Conservation (phyloP, 1,140 invertebrate species). For the Drosophila asahinai region DNA sequence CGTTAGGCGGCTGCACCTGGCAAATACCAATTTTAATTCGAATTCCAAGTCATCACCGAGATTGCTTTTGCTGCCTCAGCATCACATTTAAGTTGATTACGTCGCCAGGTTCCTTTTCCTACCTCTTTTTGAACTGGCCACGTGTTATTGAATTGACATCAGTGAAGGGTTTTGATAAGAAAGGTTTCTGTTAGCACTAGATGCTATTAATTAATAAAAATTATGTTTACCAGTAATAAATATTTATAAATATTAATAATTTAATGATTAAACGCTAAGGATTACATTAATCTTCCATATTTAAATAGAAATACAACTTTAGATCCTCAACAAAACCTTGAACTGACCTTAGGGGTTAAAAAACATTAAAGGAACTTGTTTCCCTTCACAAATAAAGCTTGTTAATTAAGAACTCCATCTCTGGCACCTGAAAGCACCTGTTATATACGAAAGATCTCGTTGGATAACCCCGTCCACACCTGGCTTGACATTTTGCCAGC, state of each 20-base stretch:
- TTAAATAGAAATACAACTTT: neutral
- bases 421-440: slow-evolving; percentile 43
- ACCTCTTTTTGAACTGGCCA: neutral
- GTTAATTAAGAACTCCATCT: neutral
- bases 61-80: slow-evolving; percentile 66
- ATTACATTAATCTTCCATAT: neutral
- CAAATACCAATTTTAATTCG: slow-evolving; percentile 37
- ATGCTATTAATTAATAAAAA: neutral
- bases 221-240: too few species aligned
- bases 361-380: neutral
- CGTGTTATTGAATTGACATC: neutral
- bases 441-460: slow-evolving; percentile 24
- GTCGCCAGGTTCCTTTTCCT: slow-evolving; percentile 23
- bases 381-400: neutral
- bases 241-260: neutral
- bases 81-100: slow-evolving; percentile 28
- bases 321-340: neutral
- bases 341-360: neutral
- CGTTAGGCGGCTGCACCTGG: slow-evolving; percentile 39
- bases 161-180: neutral
- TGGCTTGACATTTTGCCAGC: slow-evolving; percentile 73
- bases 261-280: too few species aligned
- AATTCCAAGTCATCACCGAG: slow-evolving; percentile 28
- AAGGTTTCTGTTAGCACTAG: too few species aligned
- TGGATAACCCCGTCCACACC: slow-evolving; percentile 38